phyloP scores from a whole-genome alignment of 2,888 invertebrate species.

The Lymantria dispar region DNA sequence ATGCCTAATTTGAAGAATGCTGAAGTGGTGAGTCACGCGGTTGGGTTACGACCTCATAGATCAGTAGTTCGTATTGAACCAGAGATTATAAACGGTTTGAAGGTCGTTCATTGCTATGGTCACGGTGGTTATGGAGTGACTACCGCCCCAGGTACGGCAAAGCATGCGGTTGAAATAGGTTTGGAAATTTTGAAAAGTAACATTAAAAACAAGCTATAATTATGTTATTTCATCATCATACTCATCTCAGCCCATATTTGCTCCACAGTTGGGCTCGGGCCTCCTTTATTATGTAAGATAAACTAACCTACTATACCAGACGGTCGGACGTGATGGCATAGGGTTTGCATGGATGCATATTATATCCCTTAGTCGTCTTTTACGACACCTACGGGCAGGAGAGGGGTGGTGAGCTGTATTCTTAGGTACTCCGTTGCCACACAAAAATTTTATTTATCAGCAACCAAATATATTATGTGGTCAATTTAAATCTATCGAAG shows the following conservation, averaged over 20 bases:
- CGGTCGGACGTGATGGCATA: no score
- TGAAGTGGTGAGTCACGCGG: constrained; percentile 84
- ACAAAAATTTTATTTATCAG: not conserved
- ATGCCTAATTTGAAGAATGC: constrained; percentile 86
- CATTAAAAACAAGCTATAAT: constrained; percentile 56
- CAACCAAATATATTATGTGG: no score
- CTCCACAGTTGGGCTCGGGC: no score
- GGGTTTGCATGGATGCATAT: no score
- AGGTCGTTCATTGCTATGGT: constrained; percentile 95
- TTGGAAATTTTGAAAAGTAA: constrained; percentile 75
- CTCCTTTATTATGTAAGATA: no score
- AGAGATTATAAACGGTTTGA: constrained; percentile 77
- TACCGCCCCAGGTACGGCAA: constrained; percentile 93
- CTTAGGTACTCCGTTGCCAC: no score
- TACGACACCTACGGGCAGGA: no score
- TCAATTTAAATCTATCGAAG: no score
- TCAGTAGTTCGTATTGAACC: constrained; percentile 87
- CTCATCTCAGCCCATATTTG: no score
- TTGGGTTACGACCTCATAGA: constrained; percentile 93
- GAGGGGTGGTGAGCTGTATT: no score
- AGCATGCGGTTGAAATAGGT: constrained; percentile 87
- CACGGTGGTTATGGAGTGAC: constrained; percentile 97
- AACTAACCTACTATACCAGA: no score
- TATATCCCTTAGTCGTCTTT: no score
- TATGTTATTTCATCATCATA: not conserved